Evolutionary conservation across 2,888 invertebrate species (phyloP).

Genomic region (Tenthredo notha): DNA sequence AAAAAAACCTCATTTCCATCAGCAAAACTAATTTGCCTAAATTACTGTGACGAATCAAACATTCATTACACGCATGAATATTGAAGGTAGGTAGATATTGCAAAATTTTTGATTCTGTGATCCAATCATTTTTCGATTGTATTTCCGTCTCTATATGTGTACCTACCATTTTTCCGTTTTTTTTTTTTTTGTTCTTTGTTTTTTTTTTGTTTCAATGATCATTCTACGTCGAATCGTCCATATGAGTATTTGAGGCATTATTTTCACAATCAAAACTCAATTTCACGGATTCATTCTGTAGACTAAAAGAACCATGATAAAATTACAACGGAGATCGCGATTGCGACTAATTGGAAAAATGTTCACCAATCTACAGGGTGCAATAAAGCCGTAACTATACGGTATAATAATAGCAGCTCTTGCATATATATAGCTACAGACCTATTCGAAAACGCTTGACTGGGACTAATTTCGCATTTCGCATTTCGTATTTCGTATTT

Average conservation of each 20-base stretch:
- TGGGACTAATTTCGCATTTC: conserved; percentile 1
- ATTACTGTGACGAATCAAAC: background rate
- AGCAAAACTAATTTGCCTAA: background rate
- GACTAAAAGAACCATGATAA: background rate
- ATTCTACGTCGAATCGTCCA: background rate
- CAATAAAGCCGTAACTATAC: conserved; percentile 2
- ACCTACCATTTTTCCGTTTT: background rate
- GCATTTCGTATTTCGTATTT: background rate
- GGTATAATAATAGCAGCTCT: conserved; percentile 11
- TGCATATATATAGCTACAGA: background rate
- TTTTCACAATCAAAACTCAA: background rate
- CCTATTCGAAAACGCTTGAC: conserved; percentile 4
- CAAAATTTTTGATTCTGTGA: background rate
- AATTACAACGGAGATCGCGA: background rate
- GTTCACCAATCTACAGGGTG: background rate
- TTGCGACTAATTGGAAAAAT: background rate
- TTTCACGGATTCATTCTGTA: background rate
- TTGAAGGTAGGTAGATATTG: background rate
- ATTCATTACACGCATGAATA: background rate
- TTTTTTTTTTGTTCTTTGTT: background rate
- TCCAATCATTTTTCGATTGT: background rate
- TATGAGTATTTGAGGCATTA: background rate
- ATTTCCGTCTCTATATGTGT: background rate
- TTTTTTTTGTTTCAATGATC: background rate
- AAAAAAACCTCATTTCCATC: background rate